Percentiles rank a stretch among this genome's conserved stretches.
Evolutionary conservation across 2,888 invertebrate species (phyloP).

Genomic region (Aquatica leii): DNA sequence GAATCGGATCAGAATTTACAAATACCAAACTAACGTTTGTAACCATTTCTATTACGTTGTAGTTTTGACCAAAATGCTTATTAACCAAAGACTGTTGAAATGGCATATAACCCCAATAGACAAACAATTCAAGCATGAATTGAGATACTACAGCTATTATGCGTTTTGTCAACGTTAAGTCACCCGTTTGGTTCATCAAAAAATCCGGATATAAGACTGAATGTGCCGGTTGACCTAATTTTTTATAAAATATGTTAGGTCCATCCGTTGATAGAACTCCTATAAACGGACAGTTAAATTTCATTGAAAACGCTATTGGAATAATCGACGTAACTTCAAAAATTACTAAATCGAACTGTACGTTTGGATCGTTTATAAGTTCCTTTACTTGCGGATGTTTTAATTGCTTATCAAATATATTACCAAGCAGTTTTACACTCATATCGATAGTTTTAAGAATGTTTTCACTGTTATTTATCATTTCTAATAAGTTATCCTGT

Average conservation of each 20-base stretch:
- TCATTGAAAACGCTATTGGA: no score
- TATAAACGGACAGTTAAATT: no score
- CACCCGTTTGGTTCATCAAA: no score
- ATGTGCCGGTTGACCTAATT: constrained; percentile 65
- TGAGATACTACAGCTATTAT: not conserved
- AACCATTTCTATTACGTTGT: constrained; percentile 43
- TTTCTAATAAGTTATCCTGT: not conserved
- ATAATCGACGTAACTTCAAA: no score
- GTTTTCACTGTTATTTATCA: not conserved
- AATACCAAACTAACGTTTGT: constrained; percentile 53
- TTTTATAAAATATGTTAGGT: constrained; percentile 63
- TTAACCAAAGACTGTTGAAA: constrained; percentile 33
- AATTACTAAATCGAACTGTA: no score
- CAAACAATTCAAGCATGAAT: not conserved
- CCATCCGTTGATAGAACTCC: no score
- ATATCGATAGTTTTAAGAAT: constrained; percentile 24
- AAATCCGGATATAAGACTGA: constrained; percentile 62
- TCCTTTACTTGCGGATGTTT: no score
- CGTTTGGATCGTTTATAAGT: no score
- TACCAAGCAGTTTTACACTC: not conserved
- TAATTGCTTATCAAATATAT: constrained; percentile 21
- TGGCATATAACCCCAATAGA: no score
- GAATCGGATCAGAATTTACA: constrained; percentile 52
- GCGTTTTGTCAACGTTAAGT: constrained; percentile 9
- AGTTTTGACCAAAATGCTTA: constrained; percentile 50